These are phyloP conservation scores for Drosophila kurseongensis DNA, from an alignment of 1,140 invertebrate species.

Conservation along the genomic window DNA sequence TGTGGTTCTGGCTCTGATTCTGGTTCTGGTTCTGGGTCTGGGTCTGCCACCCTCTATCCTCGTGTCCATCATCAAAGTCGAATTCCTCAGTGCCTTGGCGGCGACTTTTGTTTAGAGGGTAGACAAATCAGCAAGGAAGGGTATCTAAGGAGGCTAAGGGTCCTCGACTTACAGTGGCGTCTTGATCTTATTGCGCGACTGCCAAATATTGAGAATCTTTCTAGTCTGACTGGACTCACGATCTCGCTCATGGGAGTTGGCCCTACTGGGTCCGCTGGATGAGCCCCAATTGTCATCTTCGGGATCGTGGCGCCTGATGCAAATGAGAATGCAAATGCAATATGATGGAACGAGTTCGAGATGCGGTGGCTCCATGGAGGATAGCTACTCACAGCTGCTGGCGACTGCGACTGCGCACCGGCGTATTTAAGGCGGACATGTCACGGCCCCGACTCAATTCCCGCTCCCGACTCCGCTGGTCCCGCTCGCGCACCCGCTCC, in stretches of 20 bases:
- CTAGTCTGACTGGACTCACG: conserved; percentile 71
- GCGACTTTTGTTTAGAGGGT: conserved; percentile 20
- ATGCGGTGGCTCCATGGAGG: conserved; percentile 2
- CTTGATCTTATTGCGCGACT: conserved; percentile 63
- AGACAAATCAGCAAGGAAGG: conserved; percentile 1
- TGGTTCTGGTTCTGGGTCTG: conserved; percentile 9
- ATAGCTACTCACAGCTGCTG: conserved; percentile 71
- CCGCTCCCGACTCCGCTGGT: conserved; percentile 66
- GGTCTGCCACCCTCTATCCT: conserved; percentile 63
- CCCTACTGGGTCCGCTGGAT: conserved; percentile 75
- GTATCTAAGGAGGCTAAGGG: neutral
- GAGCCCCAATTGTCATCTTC: conserved; percentile 83
- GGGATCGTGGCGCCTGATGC: conserved; percentile 55
- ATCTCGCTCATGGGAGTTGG: conserved; percentile 69
- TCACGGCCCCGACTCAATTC: conserved; percentile 68
- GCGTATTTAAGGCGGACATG: conserved; percentile 52
- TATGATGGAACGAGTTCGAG: conserved; percentile 25
- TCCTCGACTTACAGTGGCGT: conserved; percentile 65
- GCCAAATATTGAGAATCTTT: conserved; percentile 67
- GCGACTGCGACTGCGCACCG: conserved; percentile 72
- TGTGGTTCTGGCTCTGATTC: conserved; percentile 1
- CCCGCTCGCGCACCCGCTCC: conserved; percentile 59
- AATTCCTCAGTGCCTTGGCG: conserved; percentile 73
- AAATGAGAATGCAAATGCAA: conserved; percentile 1
- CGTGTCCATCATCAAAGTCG: conserved; percentile 62